Evolutionary conservation across 1,140 invertebrate species (phyloP), one percentile per base, ranked within the genome.

Genomic region (Drosophila asahinai): DNA sequence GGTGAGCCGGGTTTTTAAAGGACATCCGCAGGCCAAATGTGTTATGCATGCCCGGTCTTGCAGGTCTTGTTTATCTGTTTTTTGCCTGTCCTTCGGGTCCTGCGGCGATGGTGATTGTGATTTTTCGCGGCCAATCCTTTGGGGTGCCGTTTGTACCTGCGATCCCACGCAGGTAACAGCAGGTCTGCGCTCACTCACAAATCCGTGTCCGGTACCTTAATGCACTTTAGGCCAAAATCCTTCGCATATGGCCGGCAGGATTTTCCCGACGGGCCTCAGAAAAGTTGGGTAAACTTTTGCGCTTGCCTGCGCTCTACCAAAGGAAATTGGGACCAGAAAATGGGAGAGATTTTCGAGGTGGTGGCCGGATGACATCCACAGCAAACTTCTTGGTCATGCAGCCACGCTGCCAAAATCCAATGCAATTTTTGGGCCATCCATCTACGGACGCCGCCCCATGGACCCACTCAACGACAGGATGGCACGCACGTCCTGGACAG

Each of bases 241-340:
- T 42, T 38, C 57, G 55, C 77, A 82, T 67, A 64, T 78, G 62
- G 70, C 42, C 67, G 22, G 27, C 19, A 6, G 33, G 66, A 8
- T 36, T 72, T 58, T n/a, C 64, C 47, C 70, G 30, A 19, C 30
- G 43, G 57, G 12, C 57, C 36, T 52, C 9, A n/a, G 47, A 12
- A 65, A 86, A 83, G 67, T 80, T 87, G 64, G 80, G 72, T 42
- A 87, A 86, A 82, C 79, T 80, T 83, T 68, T 12, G 22, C 62
- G 71, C 63, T 86, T 65, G 52, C 42, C 54, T 49, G 64, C 43
- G 54, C 54, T 49, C 51, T 9, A 36, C 71, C 48, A 65, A 47
- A 25, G 33, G 60, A 30, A 59, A 27, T 27, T 27, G 58, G 47
- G 17, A 19, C 22, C 9, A 51, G 22, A 43, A 58, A 43, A 17